A percentile compares a stretch with the other conserved stretches of the same genome.
These are phyloP conservation scores for Pseudois nayaur DNA, from an alignment of 2,113 vertebrate genomes.

Conservation along the genomic window DNA sequence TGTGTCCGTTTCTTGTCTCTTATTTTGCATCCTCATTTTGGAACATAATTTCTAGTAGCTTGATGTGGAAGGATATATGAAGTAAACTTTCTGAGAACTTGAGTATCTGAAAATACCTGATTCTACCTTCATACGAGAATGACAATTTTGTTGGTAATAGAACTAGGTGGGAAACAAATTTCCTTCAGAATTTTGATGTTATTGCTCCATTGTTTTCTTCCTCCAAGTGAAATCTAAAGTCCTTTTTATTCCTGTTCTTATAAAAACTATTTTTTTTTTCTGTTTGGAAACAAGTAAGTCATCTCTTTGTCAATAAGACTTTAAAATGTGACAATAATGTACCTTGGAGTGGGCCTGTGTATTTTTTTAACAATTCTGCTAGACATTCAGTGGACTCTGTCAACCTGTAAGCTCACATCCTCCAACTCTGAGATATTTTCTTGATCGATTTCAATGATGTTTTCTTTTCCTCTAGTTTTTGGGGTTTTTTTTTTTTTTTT, in stretches of 20 bases:
- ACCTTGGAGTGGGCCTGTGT: not conserved
- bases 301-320: not conserved
- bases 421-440: not conserved
- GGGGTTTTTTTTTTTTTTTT: not conserved
- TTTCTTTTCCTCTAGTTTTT: not conserved
- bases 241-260: not conserved
- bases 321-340: not conserved
- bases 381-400: not conserved
- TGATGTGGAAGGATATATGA: not conserved
- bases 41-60: not conserved
- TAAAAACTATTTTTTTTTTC: not conserved
- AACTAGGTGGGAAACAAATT: not conserved
- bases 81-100: not conserved
- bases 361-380: not conserved
- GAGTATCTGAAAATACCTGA: not conserved
- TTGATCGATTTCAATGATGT: not conserved
- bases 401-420: not conserved
- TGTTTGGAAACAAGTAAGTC: not conserved
- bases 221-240: not conserved
- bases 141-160: not conserved
- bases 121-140: not conserved
- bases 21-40: not conserved
- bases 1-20: not conserved
- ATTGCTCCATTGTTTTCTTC: not conserved
- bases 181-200: not conserved